These are phyloP conservation scores for Diadophis punctatus DNA, from an alignment of 2,113 vertebrate genomes.

Conservation along the genomic window DNA sequence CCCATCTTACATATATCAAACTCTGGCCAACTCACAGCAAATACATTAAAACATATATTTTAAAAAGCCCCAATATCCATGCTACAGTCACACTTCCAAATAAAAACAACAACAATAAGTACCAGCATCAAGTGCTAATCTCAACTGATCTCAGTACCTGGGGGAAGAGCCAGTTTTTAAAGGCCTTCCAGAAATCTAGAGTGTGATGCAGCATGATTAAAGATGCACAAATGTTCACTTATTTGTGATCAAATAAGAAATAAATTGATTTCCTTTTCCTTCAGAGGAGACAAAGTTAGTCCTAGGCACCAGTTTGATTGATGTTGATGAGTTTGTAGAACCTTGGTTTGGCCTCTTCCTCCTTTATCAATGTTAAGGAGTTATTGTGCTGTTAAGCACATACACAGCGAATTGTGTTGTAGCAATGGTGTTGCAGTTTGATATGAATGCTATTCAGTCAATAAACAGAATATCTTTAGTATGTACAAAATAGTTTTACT, in stretches of 20 bases:
- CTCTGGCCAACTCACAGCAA: background rate
- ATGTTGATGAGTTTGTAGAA: background rate
- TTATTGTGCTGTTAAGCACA: no score
- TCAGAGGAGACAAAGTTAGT: background rate
- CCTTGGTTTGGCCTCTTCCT: background rate
- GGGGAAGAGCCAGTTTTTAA: background rate
- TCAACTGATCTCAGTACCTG: background rate
- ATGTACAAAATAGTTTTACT: no score
- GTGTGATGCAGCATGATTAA: background rate
- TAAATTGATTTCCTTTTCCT: background rate
- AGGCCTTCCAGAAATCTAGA: background rate
- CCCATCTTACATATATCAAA: background rate
- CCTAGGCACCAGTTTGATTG: background rate
- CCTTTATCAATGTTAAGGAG: no score
- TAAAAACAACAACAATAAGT: background rate
- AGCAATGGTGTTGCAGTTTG: no score
- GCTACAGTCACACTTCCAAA: background rate
- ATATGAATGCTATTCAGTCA: no score
- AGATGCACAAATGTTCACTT: background rate
- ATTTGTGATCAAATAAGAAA: background rate
- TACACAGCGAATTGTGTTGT: no score
- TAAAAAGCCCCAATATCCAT: background rate
- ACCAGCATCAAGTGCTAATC: background rate
- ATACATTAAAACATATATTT: background rate
- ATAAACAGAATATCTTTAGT: no score